phyloP scores from a whole-genome alignment of 2,888 invertebrate genomes.

The Napeogenes sylphis region DNA sequence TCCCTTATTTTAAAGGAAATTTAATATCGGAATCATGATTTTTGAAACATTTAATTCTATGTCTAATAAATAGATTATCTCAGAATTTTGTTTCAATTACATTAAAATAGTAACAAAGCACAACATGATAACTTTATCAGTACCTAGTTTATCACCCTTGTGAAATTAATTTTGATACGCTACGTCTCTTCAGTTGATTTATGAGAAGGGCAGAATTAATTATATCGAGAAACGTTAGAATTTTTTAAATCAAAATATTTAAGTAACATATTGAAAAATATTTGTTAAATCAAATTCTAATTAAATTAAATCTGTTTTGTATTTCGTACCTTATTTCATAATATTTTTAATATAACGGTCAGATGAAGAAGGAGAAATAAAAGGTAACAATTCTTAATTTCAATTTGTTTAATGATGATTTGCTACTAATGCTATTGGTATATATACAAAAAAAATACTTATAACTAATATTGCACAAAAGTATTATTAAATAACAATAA shows the following conservation, averaged over 20 bases:
- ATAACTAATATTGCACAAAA: conserved; percentile 72
- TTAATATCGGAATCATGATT: too few relatives aligned
- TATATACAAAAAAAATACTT: conserved; percentile 73
- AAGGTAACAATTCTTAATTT: conserved; percentile 19
- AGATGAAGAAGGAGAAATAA: background rate
- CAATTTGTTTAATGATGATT: conserved; percentile 31
- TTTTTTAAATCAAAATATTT: background rate
- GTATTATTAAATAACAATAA: conserved; percentile 63
- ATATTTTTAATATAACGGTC: background rate
- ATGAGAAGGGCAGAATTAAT: conserved; percentile 13
- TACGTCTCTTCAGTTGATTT: conserved; percentile 44
- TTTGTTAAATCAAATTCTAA: too few relatives aligned
- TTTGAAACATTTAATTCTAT: too few relatives aligned
- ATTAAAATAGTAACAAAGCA: background rate
- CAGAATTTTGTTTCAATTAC: too few relatives aligned
- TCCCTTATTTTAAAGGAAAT: too few relatives aligned
- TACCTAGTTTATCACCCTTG: conserved; percentile 17
- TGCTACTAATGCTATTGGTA: conserved; percentile 40
- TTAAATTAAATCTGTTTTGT: too few relatives aligned
- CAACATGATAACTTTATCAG: conserved; percentile 27
- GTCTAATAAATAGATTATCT: background rate
- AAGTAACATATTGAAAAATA: too few relatives aligned
- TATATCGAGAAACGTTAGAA: background rate
- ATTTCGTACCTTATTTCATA: background rate
- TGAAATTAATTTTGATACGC: conserved; percentile 27